These are phyloP conservation scores for Pachyramphus minor DNA, from an alignment of 2,113 vertebrate species.

Conservation along the genomic window DNA sequence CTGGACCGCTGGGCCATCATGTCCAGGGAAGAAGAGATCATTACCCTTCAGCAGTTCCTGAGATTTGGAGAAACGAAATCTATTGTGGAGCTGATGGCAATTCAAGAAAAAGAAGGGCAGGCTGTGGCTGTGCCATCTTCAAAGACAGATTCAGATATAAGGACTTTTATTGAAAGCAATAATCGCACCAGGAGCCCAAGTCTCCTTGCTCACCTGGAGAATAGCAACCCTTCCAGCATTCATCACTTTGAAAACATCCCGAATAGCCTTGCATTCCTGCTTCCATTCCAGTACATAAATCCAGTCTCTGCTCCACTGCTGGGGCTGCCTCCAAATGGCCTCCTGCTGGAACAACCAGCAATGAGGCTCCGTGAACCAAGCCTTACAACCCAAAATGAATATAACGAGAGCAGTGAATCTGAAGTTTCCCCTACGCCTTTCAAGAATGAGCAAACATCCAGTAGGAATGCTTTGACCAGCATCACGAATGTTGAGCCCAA, in stretches of 20 bases:
- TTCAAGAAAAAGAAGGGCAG: conserved; percentile 99
- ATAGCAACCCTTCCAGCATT: conserved; percentile 96
- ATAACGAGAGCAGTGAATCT: conserved; percentile 94
- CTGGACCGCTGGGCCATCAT: conserved; percentile 99
- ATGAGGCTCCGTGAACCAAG: conserved; percentile 90
- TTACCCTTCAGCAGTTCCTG: conserved; percentile 99
- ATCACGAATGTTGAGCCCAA: conserved; percentile 94
- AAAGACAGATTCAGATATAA: conserved; percentile 97
- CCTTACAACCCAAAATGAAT: conserved; percentile 89
- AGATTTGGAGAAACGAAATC: conserved; percentile 99
- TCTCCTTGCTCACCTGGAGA: conserved; percentile 93
- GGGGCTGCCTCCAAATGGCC: conserved; percentile 92
- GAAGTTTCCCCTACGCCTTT: conserved; percentile 94
- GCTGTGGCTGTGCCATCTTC: conserved; percentile 95
- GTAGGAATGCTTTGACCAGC: conserved; percentile 84
- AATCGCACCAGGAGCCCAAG: conserved; percentile 96
- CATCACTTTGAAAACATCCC: conserved; percentile 99
- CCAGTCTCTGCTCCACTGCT: conserved; percentile 94
- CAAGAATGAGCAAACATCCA: conserved; percentile 88
- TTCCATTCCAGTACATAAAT: conserved; percentile 99
- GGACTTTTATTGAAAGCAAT: conserved; percentile 99
- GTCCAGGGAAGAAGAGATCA: conserved; percentile 99
- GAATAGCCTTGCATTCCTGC: conserved; percentile 94
- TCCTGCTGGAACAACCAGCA: conserved; percentile 89
- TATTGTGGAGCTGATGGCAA: conserved; percentile 99